These are phyloP conservation scores for Drosophila neotestacea DNA, from an alignment of 2,888 invertebrate genomes.

Conservation along the genomic window DNA sequence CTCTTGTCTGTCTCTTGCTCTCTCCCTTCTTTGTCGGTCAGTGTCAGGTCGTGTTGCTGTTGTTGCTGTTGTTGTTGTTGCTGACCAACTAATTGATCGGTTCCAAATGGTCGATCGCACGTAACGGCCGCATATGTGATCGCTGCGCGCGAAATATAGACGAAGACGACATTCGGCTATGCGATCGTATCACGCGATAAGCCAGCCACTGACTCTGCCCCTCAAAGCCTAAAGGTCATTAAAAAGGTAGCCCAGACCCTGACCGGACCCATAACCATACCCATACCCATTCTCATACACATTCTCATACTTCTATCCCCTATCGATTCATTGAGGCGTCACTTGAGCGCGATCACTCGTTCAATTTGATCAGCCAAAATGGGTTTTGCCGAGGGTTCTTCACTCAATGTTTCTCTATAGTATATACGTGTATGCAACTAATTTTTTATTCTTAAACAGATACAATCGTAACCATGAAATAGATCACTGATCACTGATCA, in stretches of 20 bases:
- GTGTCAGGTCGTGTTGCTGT: slow-evolving; percentile 1
- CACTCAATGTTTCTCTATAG: slow-evolving; percentile 1
- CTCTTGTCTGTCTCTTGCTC: neutral
- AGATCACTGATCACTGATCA: slow-evolving; percentile 38
- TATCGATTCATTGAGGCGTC: slow-evolving; percentile 62
- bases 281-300: slow-evolving; percentile 3
- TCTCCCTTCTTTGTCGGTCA: neutral
- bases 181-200: slow-evolving; percentile 84
- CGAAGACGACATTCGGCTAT: slow-evolving; percentile 80
- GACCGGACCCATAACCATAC: slow-evolving; percentile 8
- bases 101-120: slow-evolving; percentile 85
- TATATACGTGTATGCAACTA: slow-evolving; percentile 15
- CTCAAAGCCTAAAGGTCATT: slow-evolving; percentile 30
- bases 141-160: slow-evolving; percentile 61
- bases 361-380: slow-evolving; percentile 38
- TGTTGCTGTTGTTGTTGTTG: slow-evolving; percentile 27
- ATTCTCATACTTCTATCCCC: neutral
- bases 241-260: slow-evolving; percentile 41
- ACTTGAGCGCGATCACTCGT: slow-evolving; percentile 45
- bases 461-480: slow-evolving; percentile 32
- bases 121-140: slow-evolving; percentile 69
- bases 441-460: slow-evolving; percentile 35
- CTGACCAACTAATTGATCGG: slow-evolving; percentile 85
- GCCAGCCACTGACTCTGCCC: slow-evolving; percentile 50
- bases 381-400: slow-evolving; percentile 19